phyloP scores from a whole-genome alignment of 2,888 invertebrate species.

The Rhagium mordax region DNA sequence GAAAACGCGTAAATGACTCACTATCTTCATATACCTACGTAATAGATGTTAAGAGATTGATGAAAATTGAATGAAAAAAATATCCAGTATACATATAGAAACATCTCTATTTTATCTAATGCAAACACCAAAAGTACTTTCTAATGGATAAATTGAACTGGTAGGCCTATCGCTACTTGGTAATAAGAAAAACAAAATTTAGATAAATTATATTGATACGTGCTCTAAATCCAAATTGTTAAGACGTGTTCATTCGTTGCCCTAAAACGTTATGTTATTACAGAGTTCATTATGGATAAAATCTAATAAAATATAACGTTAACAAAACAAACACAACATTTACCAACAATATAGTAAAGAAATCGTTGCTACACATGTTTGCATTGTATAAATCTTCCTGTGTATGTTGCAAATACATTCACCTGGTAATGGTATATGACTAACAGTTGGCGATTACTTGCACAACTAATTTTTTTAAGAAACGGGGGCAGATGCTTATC shows the following conservation, averaged over 20 bases:
- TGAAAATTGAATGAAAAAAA: too few relatives aligned
- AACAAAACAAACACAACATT: neutral
- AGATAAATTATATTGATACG: neutral
- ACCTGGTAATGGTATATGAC: neutral
- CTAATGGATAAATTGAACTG: neutral
- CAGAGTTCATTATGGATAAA: neutral
- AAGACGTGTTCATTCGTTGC: neutral
- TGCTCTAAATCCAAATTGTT: neutral
- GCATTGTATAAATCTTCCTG: neutral
- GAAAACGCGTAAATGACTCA: too few relatives aligned
- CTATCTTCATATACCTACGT: too few relatives aligned
- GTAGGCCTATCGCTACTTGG: neutral
- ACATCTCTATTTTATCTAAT: too few relatives aligned
- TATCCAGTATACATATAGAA: too few relatives aligned
- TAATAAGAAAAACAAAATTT: neutral
- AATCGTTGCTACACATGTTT: too few relatives aligned
- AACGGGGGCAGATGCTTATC: neutral
- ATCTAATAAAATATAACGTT: neutral
- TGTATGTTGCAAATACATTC: neutral
- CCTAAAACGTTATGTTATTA: neutral
- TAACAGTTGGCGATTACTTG: neutral
- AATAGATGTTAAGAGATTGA: too few relatives aligned
- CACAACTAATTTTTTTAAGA: neutral
- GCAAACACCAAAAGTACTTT: neutral
- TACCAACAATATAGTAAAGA: neutral